Base-by-base conservation (phyloP, 30 jellyfish, hydroid and myxozoan genomes). In the Phacellophora camtschatica region DNA sequence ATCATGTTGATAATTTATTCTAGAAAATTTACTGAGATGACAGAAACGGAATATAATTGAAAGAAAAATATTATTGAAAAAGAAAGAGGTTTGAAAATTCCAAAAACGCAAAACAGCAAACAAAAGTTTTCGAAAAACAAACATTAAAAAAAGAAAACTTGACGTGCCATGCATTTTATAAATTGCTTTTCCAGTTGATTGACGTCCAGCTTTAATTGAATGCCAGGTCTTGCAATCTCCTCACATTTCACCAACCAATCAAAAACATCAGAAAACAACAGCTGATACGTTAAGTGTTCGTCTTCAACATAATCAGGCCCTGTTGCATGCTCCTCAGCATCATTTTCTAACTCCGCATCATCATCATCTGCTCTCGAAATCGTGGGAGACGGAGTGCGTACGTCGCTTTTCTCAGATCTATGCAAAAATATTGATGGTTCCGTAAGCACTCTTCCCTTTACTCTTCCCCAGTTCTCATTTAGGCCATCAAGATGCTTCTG, bases 231-330 rank as follows among this genome's bases (percentile, higher is more conserved):
- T 37, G 79, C 42, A 42, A 55, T 80, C 23, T 77, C 89, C 30
- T 87, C 97, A 53, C 94, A 77, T 16, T 19, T 39, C 27, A 70
- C 82, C 80, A 87, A 53, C 94, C 93, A 87, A 81, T 88, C 97
- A 71, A 88, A 88, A 49, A 88, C 46, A 41, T 88, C 97, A 2
- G 97, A 69, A 41, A 80, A 88, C 59, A 80, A 43, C 50, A 80
- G 33, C 70, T 88, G 97, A 81, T 88, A 88, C 34, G 55, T 78
- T 83, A 80, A 61, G 35, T 80, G 97, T 45, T 36, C 81, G 24
- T 74, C 96, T 25, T 67, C 41, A 48, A 54, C 53, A 33, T 80
- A 64, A 3, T 75, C 90, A 0, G 81, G 16, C 54, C 80, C 82
- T 23, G n/a, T 30, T 31, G 20, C 64, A 41, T 30, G 25, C 9